phyloP scores from a whole-genome alignment of 1,140 invertebrate species.

The Trichonephila clavipes region DNA sequence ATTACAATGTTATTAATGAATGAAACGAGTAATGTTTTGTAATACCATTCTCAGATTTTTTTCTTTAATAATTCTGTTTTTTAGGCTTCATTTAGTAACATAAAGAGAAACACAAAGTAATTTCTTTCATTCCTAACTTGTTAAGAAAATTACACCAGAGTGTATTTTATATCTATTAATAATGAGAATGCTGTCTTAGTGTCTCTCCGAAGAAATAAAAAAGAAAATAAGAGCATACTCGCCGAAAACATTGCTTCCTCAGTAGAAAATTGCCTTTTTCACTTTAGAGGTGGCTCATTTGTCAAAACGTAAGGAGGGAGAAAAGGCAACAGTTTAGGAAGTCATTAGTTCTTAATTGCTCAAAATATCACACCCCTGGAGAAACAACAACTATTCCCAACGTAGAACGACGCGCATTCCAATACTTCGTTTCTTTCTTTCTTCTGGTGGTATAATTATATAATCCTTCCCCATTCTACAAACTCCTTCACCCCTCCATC shows the following conservation, averaged over 20 bases:
- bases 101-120: background rate
- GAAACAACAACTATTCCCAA: slow-evolving; percentile 2
- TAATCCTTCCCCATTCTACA: background rate
- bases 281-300: background rate
- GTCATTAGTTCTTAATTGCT: slow-evolving; percentile 31
- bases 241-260: background rate
- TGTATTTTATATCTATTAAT: background rate
- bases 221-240: background rate
- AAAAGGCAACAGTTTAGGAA: slow-evolving; percentile 35
- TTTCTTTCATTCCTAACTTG: background rate
- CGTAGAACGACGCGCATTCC: background rate
- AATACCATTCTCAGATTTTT: background rate
- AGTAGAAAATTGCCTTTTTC: background rate
- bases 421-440: background rate
- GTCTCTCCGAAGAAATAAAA: background rate
- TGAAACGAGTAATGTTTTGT: no score
- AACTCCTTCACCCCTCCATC: background rate
- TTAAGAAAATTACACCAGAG: background rate
- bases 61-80: background rate
- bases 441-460: slow-evolving; percentile 27
- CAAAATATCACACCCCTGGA: slow-evolving; percentile 24
- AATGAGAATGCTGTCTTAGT: background rate
- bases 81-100: background rate
- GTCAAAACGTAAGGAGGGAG: background rate
- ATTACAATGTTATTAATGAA: no score